Evolutionary conservation across 2,888 invertebrate species (phyloP).

Genomic region (Chaitophorus viminalis): DNA sequence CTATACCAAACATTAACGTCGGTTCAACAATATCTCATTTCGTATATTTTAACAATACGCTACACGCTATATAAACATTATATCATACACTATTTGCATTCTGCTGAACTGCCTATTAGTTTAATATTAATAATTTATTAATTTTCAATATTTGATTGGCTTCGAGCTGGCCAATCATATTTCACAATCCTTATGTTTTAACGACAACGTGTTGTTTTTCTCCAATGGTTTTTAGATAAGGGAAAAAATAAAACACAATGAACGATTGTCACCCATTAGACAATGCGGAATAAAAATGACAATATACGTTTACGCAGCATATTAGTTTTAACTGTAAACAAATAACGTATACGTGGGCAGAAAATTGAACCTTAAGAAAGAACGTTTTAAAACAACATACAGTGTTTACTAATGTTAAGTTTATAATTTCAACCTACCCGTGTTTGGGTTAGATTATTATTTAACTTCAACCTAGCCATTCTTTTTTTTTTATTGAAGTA

Average conservation of each 20-base stretch:
- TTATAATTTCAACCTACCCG: no score
- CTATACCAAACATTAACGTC: not conserved
- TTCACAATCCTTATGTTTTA: not conserved
- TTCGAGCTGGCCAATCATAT: not conserved
- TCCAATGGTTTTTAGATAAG: not conserved
- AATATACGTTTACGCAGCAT: no score
- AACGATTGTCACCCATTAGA: not conserved
- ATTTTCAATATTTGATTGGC: conserved; percentile 11
- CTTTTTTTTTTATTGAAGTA: no score
- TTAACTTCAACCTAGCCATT: no score
- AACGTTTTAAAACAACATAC: no score
- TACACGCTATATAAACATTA: no score
- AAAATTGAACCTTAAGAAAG: no score
- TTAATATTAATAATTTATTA: not conserved
- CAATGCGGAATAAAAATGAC: not conserved
- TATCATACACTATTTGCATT: no score
- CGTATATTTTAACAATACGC: not conserved
- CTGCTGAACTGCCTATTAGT: not conserved
- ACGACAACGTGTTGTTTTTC: not conserved
- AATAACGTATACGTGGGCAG: no score
- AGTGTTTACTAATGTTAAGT: no score
- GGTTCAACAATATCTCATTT: not conserved
- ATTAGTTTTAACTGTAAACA: no score
- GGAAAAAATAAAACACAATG: not conserved
- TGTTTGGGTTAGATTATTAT: no score